phyloP scores from a whole-genome alignment of 2,797 vertebrate genomes.

The Aeoliscus strigatus region DNA sequence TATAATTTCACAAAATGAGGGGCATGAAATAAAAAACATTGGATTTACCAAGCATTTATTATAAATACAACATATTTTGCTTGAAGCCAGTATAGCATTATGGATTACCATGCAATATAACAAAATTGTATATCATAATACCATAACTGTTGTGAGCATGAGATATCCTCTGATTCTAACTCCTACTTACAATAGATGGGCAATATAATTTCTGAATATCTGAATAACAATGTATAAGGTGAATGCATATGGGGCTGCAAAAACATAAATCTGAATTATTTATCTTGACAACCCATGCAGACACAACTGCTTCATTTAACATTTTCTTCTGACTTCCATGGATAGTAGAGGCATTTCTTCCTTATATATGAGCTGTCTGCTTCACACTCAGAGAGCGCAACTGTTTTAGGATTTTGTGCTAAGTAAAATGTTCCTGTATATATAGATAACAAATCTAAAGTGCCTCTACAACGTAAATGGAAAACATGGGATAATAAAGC shows the following conservation, averaged over 20 bases:
- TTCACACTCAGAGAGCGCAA: too few species aligned
- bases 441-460: too few species aligned
- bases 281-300: conserved; percentile 4
- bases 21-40: conserved; percentile 1
- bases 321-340: conserved; percentile 14
- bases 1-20: conserved; percentile 9
- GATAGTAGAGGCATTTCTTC: too few species aligned
- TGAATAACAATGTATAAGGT: conserved; percentile 1
- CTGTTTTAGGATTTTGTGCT: too few species aligned
- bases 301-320: neutral
- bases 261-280: neutral
- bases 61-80: neutral
- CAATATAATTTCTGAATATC: neutral
- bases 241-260: neutral
- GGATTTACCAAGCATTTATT: conserved; percentile 1
- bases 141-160: neutral
- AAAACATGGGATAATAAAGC: conserved; percentile 2
- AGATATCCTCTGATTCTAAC: neutral
- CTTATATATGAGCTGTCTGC: too few species aligned
- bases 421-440: too few species aligned
- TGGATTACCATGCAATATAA: neutral
- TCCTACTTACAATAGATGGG: neutral
- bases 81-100: neutral
- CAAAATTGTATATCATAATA: too few species aligned
- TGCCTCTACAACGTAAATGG: conserved; percentile 1